Evolutionary conservation across 2,113 vertebrate species (phyloP), one percentile per base, ranked within the genome.

Genomic region (Lepus timidus): DNA sequence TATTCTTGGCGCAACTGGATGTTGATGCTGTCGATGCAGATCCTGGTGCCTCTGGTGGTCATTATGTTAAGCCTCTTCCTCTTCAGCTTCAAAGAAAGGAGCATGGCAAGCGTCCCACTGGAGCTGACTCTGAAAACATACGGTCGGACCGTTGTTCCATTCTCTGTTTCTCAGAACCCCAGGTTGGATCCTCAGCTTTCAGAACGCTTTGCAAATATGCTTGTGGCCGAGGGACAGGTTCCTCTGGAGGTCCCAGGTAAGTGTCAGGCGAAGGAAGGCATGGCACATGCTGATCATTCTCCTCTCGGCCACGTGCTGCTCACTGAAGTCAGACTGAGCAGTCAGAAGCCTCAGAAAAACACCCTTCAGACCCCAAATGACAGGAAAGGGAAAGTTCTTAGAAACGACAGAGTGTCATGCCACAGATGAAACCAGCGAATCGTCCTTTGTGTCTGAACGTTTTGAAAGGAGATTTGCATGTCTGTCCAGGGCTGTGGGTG

Each of bases 1-100:
- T 99, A 99, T 97, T 99, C 98, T 98, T 99, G 98, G 99, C 98
- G 99, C 90, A 99, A 99, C 98, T 99, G 99, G 99, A 99, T 99
- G 97, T 98, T 99, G 98, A 99, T 99, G 97, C 98, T 99, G 4
- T 99, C 98, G 0, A 4, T 92, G 0, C 99, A 99, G 98, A 99
- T 99, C 97, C 97, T 99, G 12, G 98, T 99, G 88, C 99, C 99
- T 84, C 98, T 99, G 74, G 97, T 99, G 74, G 99, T 99, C 98
- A 98, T 98, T 1, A 90, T 98, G 14, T 93, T 99, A 33, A 99
- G 99, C 64, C 98, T 99, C 94, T 76, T 98, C 0, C 98, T 99
- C 96, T 99, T 99, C 52, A 99, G 97, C 94, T 98, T 98, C 23
- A 96, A 99, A 62, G 98, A 98, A 0, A 98, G 98, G 19, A 98